Percentiles rank a stretch among this genome's conserved stretches.
Evolutionary conservation across 2,113 vertebrate species (phyloP).

Genomic region (Murina feae): DNA sequence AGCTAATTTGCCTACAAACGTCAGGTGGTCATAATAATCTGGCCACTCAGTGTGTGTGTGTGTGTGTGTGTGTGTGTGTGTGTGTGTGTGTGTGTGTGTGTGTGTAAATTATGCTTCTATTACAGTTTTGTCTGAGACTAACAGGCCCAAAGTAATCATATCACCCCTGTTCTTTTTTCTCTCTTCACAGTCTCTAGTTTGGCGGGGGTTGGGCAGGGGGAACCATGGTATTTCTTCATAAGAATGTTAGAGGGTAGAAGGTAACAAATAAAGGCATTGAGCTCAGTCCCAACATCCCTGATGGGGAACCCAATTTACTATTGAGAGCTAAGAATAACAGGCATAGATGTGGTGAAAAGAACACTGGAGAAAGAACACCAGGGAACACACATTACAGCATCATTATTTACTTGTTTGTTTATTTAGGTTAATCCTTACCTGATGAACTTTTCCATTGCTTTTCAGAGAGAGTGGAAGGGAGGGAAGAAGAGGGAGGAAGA

Average conservation of each 20-base stretch:
- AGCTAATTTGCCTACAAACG: too few relatives aligned
- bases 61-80: too few relatives aligned
- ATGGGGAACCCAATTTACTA: not conserved
- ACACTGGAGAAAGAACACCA: not conserved
- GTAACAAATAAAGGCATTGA: not conserved
- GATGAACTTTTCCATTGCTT: too few relatives aligned
- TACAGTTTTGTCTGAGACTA: not conserved
- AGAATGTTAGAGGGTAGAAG: not conserved
- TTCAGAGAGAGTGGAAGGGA: too few relatives aligned
- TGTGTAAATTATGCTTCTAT: not conserved
- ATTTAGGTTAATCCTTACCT: too few relatives aligned
- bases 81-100: too few relatives aligned
- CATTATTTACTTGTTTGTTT: too few relatives aligned
- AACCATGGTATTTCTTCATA: not conserved
- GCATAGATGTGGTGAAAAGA: not conserved
- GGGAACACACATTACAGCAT: not conserved
- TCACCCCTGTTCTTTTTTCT: not conserved
- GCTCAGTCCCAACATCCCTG: not conserved
- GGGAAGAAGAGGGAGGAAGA: too few relatives aligned
- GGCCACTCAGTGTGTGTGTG: too few relatives aligned
- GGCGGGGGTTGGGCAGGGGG: not conserved
- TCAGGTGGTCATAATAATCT: too few relatives aligned
- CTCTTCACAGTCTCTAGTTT: not conserved
- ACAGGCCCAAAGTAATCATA: not conserved
- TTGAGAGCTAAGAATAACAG: not conserved